Evolutionary conservation across 1,140 invertebrate genomes (phyloP).

Genomic region (Drosophila grimshawi): DNA sequence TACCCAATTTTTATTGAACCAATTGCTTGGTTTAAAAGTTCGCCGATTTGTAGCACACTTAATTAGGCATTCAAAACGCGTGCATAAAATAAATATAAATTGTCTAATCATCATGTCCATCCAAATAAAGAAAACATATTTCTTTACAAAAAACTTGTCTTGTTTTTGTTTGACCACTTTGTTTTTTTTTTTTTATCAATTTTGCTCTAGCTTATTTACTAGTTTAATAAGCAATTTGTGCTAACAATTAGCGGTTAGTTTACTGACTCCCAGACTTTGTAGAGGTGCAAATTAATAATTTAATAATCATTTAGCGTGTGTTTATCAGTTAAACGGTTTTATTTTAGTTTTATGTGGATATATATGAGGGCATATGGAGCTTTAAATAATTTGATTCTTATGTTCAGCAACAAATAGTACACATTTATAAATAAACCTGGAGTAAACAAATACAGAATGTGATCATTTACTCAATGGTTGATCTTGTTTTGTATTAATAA

Average conservation of each 20-base stretch:
- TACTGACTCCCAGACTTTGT: not conserved
- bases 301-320: not conserved
- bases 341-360: no score
- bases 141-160: conserved; percentile 22
- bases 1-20: not conserved
- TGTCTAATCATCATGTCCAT: conserved; percentile 21
- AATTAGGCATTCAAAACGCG: conserved; percentile 68
- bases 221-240: conserved; percentile 7
- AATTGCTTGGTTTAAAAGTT: conserved; percentile 21
- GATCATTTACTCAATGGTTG: no score
- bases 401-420: no score
- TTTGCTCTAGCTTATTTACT: not conserved
- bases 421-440: no score
- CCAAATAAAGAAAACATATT: no score
- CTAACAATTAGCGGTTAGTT: conserved; percentile 25
- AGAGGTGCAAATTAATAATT: conserved; percentile 5
- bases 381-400: no score
- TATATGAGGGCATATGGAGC: no score
- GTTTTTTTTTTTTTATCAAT: conserved; percentile 15
- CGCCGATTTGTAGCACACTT: conserved; percentile 17
- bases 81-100: conserved; percentile 77
- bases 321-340: not conserved
- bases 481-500: no score
- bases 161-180: conserved; percentile 1
- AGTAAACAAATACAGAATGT: no score